Percentiles rank a stretch among this genome's conserved stretches.
Evolutionary conservation across 2,888 invertebrate species (phyloP).

Genomic region (Zonitis immaculata): DNA sequence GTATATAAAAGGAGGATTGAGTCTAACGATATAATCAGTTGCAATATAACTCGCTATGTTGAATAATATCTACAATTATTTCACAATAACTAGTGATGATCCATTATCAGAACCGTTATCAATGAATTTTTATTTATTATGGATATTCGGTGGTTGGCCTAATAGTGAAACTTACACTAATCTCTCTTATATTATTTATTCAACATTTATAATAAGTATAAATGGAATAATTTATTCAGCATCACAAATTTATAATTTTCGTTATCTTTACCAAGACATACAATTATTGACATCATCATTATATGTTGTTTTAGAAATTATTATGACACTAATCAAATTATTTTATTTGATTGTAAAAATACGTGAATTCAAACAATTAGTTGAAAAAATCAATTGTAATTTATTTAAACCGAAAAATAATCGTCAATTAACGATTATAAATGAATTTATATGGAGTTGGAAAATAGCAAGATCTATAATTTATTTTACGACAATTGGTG

Average conservation of each 20-base stretch:
- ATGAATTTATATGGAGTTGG: slow-evolving; percentile 12
- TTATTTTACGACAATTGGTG: slow-evolving; percentile 2
- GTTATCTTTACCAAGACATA: neutral
- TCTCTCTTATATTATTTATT: neutral
- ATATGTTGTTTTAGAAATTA: neutral
- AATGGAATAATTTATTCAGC: neutral
- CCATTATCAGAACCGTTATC: too few relatives aligned
- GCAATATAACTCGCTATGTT: too few relatives aligned
- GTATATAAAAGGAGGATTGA: too few relatives aligned
- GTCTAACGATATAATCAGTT: too few relatives aligned
- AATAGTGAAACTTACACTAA: neutral
- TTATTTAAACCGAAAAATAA: slow-evolving; percentile 19
- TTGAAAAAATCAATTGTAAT: neutral
- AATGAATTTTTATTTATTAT: neutral
- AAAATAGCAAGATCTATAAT: slow-evolving; percentile 10
- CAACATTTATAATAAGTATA: neutral
- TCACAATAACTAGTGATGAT: too few relatives aligned
- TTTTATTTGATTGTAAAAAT: neutral
- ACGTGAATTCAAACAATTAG: neutral
- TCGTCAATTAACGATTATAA: slow-evolving; percentile 7
- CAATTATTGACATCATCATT: neutral
- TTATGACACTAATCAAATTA: neutral
- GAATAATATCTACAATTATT: too few relatives aligned
- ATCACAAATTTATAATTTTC: neutral
- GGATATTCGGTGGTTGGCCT: neutral